Evolutionary conservation across 2,888 invertebrate species (phyloP), one percentile per base, ranked within the genome.

Genomic region (Melanostoma scalare): DNA sequence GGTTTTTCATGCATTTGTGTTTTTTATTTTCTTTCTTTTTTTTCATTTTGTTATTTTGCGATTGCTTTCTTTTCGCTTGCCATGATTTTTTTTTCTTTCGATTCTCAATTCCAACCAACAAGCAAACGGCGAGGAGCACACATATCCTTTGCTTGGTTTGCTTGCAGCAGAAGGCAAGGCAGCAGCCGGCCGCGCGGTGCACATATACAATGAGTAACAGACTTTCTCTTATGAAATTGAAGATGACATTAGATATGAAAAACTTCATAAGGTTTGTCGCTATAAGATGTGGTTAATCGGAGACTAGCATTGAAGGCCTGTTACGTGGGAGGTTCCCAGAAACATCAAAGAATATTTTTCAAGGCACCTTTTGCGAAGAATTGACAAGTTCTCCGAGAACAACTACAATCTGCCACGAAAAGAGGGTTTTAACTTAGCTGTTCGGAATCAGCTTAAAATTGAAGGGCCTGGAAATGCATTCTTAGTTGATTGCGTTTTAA

Each of bases 71-170:
- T 78, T 79, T 77, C 53, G 44, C 38, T 55, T 55, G 20, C 20
- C 20, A 20, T 20, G 20, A 52, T 75, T 61, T 82, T 74, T 77
- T 69, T 36, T 63, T 65, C 67, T 81, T 85, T 85, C 86, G 85
- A 86, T 86, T 85, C 73, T 85, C 78, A 85, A 85, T 82, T 73
- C 80, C 84, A 61, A 78, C 84, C 84, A 84, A 78, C 84, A 84
- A 84, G 78, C 78, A 84, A 84, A 84, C 71, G 74, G 69, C 84
- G 71, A 84, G 78, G 78, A 84, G 84, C 69, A 78, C 77, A 84
- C 84, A 84, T 78, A 84, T 78, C 74, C 74, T 67, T 63, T 55
- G 58, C 69, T 78, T 58, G 78, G 73, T 68, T 84, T 74, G 84
- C 55, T 63, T 73, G 82, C 48, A 63, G 61, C 61, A 48, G 20